Conservation (phyloP, 2,888 invertebrate species). For the Drosophila mimica region DNA sequence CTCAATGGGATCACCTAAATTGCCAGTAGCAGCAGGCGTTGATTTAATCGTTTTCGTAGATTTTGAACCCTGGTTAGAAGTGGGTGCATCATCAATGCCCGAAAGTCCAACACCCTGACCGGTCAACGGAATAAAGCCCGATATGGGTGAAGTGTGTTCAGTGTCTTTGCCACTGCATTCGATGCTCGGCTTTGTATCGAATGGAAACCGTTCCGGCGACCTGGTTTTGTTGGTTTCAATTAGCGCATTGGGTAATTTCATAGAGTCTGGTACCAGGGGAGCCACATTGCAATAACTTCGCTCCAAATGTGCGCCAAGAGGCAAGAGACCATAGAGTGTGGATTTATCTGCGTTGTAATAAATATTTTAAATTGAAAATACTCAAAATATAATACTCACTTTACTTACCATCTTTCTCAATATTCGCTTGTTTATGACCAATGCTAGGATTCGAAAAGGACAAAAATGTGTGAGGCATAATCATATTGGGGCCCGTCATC, state of each 20-base stretch:
- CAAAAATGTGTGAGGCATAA: constrained; percentile 53
- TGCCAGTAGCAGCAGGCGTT: constrained; percentile 57
- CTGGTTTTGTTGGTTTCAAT: constrained; percentile 4
- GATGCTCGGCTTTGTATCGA: constrained; percentile 6
- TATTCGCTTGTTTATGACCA: constrained; percentile 10
- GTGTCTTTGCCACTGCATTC: constrained; percentile 12
- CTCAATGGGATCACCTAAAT: constrained; percentile 79
- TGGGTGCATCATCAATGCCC: constrained; percentile 2
- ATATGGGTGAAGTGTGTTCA: not conserved
- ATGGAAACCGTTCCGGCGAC: constrained; percentile 12
- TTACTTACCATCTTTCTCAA: constrained; percentile 37
- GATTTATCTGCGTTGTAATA: constrained; percentile 24
- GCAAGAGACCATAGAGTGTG: constrained; percentile 8
- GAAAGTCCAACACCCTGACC: not conserved
- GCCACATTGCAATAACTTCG: constrained; percentile 84
- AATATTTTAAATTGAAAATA: not conserved
- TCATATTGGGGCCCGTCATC: constrained; percentile 14
- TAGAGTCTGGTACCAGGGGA: constrained; percentile 82
- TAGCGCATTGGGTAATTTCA: constrained; percentile 63
- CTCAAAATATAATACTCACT: not conserved
- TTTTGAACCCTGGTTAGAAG: constrained; percentile 9
- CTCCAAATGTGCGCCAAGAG: constrained; percentile 47
- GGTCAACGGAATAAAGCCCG: constrained; percentile 1
- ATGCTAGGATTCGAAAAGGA: constrained; percentile 22
- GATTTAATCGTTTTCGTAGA: constrained; percentile 8